Conservation (phyloP, 2,113 vertebrate species). For the Scomber japonicus region DNA sequence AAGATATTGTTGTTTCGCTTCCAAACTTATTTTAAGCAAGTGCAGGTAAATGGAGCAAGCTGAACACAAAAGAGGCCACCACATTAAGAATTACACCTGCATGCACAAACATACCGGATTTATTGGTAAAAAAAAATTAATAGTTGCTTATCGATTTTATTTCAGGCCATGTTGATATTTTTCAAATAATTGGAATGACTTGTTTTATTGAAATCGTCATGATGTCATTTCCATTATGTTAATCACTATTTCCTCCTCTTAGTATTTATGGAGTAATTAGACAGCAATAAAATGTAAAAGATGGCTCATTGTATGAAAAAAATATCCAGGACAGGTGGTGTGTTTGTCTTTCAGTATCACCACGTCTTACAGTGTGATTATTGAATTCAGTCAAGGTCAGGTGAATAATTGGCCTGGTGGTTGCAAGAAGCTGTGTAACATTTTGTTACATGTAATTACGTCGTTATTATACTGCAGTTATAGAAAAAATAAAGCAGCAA, state of each 20-base stretch:
- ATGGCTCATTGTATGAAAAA: not conserved
- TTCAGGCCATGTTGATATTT: constrained; percentile 3
- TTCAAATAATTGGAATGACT: not conserved
- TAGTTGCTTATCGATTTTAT: not conserved
- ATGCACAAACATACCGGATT: not conserved
- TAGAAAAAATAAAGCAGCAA: constrained; percentile 2
- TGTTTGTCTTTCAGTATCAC: constrained; percentile 38
- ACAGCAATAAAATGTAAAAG: constrained; percentile 18
- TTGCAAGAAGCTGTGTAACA: constrained; percentile 57
- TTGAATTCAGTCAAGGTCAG: constrained; percentile 61
- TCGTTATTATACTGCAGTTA: constrained; percentile 59
- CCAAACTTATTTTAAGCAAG: constrained; percentile 31
- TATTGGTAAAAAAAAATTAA: not conserved
- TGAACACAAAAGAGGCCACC: constrained; percentile 2
- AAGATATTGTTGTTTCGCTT: constrained; percentile 21
- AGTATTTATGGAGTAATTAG: constrained; percentile 26
- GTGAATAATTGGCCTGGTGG: constrained; percentile 48
- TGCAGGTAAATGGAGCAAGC: constrained; percentile 5
- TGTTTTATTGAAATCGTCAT: constrained; percentile 8
- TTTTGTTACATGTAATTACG: constrained; percentile 51
- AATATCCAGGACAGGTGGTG: constrained; percentile 28
- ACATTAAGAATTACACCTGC: not conserved
- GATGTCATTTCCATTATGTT: not conserved
- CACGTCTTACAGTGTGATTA: constrained; percentile 45
- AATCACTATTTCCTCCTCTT: constrained; percentile 18